Base-by-base conservation (phyloP, 30 jellyfish, hydroid and myxozoan species). In the Chrysaora quinquecirrha region DNA sequence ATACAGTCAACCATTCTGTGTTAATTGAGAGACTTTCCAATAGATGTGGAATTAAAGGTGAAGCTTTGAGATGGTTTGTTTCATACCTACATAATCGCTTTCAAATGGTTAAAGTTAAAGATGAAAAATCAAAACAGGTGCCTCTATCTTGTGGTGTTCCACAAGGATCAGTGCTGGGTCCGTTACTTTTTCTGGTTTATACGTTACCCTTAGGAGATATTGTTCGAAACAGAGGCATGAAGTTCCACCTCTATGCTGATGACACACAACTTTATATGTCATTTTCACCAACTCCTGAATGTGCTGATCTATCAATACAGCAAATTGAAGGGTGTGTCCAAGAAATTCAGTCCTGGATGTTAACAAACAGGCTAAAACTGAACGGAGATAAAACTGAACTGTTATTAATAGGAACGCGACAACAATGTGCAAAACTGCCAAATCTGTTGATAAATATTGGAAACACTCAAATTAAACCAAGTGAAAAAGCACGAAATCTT, bases 101-200 rank as follows among this genome's bases (percentile, higher is more conserved):
- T 16, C 78, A 65, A 65, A 22, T 27, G 24, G 56, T 65, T 2
- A 22, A 65, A 10, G n/a, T n/a, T n/a, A n/a, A n/a, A n/a, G n/a
- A 71, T 18, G 30, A 20, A 14, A n/a, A 21, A 30, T 71, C 83
- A 32, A 20, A 11, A n/a, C 30, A 22, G 75, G 6, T 32, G 22
- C 23, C 31, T 20, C 75, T 71, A 64, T 21, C 25, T 35, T 71
- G 83, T 71, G 83, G 83, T 16, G 83, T 71, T 43, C 74, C 83
- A 14, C 83, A 71, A 43, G 83, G 83, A 31, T 71, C 83, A n/a
- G 34, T 27, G 9, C 74, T 71, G 30, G 72, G 83, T n/a, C 77
- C 83, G 74, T 11, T 71, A 35, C 34, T 30, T 20, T 22, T 32
- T 35, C 34, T 71, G 20, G 34, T 65, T 6, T 65, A 65, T 65